phyloP scores from a whole-genome alignment of 2,113 vertebrate genomes.

The Ramphastos sulfuratus region DNA sequence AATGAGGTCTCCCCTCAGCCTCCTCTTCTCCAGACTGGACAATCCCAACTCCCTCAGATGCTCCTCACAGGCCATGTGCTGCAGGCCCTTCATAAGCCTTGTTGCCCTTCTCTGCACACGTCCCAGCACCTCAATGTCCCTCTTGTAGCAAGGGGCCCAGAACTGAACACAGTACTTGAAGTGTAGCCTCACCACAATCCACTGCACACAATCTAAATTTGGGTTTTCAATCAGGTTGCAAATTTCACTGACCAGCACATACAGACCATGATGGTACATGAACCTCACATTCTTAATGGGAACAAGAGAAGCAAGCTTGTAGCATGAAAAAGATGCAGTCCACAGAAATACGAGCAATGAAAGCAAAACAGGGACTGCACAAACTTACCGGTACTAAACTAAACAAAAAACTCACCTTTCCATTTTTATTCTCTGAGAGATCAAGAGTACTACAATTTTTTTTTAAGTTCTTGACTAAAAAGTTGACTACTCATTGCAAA shows the following conservation, averaged over 20 bases:
- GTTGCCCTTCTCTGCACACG: too few relatives aligned
- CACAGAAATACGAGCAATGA: background rate
- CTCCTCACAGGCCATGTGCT: too few relatives aligned
- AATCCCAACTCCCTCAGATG: too few relatives aligned
- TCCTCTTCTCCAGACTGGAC: too few relatives aligned
- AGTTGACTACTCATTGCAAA: background rate
- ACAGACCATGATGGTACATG: background rate
- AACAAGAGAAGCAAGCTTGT: background rate
- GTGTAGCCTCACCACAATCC: background rate
- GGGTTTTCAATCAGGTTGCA: background rate
- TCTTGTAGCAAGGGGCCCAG: too few relatives aligned
- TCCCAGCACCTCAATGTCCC: too few relatives aligned
- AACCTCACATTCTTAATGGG: background rate
- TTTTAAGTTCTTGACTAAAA: background rate
- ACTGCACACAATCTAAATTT: background rate
- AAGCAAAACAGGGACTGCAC: background rate
- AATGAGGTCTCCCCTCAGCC: too few relatives aligned
- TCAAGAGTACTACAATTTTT: background rate
- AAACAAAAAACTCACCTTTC: background rate
- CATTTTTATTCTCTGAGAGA: background rate
- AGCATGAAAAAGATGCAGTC: background rate
- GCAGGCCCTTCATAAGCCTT: too few relatives aligned
- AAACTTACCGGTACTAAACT: background rate
- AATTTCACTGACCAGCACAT: background rate
- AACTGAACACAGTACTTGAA: too few relatives aligned